Base-by-base conservation (phyloP, 2,888 invertebrate genomes). In the Agonopterix arenella region DNA sequence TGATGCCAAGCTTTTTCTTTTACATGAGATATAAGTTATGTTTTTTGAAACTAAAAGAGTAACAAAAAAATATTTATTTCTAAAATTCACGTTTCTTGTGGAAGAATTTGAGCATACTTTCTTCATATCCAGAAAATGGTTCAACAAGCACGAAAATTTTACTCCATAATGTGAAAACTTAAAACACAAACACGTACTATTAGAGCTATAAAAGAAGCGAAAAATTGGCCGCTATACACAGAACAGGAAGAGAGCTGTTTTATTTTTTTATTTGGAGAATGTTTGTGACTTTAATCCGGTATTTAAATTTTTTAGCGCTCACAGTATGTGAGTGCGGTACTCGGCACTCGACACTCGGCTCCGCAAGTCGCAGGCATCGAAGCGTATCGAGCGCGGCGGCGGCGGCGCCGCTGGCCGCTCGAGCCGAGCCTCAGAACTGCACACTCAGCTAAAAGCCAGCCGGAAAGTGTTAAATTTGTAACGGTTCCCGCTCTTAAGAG, bases 391-490 rank as follows among this genome's bases (percentile, higher is more conserved):
- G 36, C 13, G 13, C 11, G n/a, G n/a, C n/a, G n/a, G n/a, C n/a
- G 13, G 13, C 42, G 11, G 11, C 8, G 13, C 13, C 18, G 13
- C 44, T 36, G 38, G 28, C 44, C 8, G 36, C 44, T 11, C 28
- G 16, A 13, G 11, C 8, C 41, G 11, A 11, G 18, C 18, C 41
- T 11, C n/a, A 11, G 43, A 4, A 38, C 18, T 40, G 44, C 51
- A 47, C 56, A 52, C 58, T 60, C 52, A 54, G 54, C 61, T 60
- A 62, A 64, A 62, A 66, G 54, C 61, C 57, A 63, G 56, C 51
- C 61, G 60, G 62, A 62, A 70, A 74, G 63, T 71, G 69, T 66
- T 68, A 58, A 67, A 71, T 69, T 69, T 66, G 61, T 64, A 66
- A 65, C 64, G 59, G 55, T 62, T 49, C 52, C 50, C 50, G 53